Evolutionary conservation across 2,113 vertebrate genomes (phyloP).

Genomic region (Chinchilla lanigera): DNA sequence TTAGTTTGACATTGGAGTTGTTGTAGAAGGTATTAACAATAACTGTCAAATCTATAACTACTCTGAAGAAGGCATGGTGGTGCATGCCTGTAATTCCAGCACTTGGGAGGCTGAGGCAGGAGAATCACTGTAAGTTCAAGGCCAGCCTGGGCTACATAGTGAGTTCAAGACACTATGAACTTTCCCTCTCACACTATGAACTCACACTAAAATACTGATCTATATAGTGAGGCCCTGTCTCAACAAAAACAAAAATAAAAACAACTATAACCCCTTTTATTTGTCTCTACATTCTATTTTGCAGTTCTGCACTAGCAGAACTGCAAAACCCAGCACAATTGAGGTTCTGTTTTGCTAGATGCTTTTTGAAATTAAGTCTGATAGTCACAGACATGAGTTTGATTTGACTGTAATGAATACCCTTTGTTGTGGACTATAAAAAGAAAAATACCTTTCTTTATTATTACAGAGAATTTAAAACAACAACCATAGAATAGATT

Average conservation of each 20-base stretch:
- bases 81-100: not conserved
- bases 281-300: not conserved
- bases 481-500: not conserved
- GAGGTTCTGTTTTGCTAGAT: not conserved
- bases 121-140: not conserved
- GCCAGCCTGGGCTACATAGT: not conserved
- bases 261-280: not conserved
- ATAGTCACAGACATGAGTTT: not conserved
- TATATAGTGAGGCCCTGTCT: not conserved
- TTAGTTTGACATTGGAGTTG: conserved; percentile 1
- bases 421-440: not conserved
- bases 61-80: not conserved
- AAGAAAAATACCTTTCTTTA: not conserved
- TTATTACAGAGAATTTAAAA: conserved; percentile 34
- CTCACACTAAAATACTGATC: too few relatives aligned
- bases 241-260: not conserved
- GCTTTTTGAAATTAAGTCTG: not conserved
- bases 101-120: not conserved
- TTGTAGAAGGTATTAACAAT: not conserved
- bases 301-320: too few relatives aligned
- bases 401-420: not conserved
- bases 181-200: too few relatives aligned
- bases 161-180: not conserved
- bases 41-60: not conserved
- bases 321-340: not conserved